Percentiles rank a stretch among this genome's conserved stretches.
These are phyloP conservation scores for Operophtera brumata DNA, from an alignment of 2,888 invertebrate species.

Conservation along the genomic window DNA sequence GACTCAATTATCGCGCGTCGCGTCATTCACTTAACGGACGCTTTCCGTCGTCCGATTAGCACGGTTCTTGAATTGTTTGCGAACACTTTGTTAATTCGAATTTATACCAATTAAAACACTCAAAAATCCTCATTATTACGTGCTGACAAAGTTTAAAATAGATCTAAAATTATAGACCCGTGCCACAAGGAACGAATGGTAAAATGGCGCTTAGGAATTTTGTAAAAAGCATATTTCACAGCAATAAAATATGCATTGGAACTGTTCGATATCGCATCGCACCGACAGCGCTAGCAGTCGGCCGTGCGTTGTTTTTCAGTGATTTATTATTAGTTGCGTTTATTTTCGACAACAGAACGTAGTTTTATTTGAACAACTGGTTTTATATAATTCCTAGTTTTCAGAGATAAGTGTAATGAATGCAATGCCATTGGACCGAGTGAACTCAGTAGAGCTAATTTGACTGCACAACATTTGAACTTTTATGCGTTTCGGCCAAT, in stretches of 20 bases:
- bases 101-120: neutral
- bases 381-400: conserved; percentile 9
- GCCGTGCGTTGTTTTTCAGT: conserved; percentile 28
- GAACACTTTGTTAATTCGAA: conserved; percentile 6
- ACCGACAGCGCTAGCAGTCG: conserved; percentile 12
- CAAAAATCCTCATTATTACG: too few relatives aligned
- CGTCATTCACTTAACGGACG: conserved; percentile 40
- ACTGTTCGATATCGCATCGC: conserved; percentile 14
- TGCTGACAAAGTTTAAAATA: too few relatives aligned
- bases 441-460: neutral
- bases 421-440: conserved; percentile 7
- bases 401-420: conserved; percentile 13
- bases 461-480: neutral
- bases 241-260: conserved; percentile 19
- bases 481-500: neutral
- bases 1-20: conserved; percentile 25
- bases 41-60: conserved; percentile 49
- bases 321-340: conserved; percentile 35
- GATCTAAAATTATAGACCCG: too few relatives aligned
- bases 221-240: conserved; percentile 14
- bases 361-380: conserved; percentile 1
- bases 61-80: conserved; percentile 21
- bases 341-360: conserved; percentile 27
- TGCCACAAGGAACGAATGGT: too few relatives aligned
- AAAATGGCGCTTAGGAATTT: too few relatives aligned